Evolutionary conservation across 2,888 invertebrate species (phyloP).

Genomic region (Zhengitettix transpicula): DNA sequence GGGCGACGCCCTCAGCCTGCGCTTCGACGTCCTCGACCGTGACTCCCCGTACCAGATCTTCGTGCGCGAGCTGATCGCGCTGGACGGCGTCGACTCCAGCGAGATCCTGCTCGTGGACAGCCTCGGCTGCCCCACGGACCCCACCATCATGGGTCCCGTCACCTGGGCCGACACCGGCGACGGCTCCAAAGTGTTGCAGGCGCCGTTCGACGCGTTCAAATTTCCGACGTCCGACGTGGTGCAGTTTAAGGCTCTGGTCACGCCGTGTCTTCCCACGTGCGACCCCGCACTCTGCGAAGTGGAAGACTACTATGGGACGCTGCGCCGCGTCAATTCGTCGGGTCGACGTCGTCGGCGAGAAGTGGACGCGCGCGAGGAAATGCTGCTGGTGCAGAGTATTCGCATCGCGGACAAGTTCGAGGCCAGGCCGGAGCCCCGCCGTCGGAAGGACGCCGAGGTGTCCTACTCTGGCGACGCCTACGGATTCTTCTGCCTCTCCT

Average conservation of each 20-base stretch:
- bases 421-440: conserved; percentile 36
- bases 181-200: conserved; percentile 49
- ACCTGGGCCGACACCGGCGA: conserved; percentile 12
- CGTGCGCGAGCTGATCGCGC: conserved; percentile 28
- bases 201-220: conserved; percentile 90
- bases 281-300: conserved; percentile 83
- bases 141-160: conserved; percentile 25
- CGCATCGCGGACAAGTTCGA: conserved; percentile 87
- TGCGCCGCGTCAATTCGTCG: conserved; percentile 51
- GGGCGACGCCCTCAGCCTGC: conserved; percentile 28
- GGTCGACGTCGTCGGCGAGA: conserved; percentile 27
- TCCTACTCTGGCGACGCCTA: conserved; percentile 26
- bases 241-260: conserved; percentile 87
- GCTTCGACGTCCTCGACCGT: conserved; percentile 26
- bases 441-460: conserved; percentile 20
- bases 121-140: conserved; percentile 27
- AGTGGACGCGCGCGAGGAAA: conserved; percentile 34
- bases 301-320: conserved; percentile 39
- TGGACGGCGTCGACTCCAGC: conserved; percentile 26
- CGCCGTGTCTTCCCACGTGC: conserved; percentile 85
- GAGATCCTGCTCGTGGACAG: conserved; percentile 30
- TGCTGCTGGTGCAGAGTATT: conserved; percentile 76
- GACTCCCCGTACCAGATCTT: conserved; percentile 29
- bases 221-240: conserved; percentile 93
- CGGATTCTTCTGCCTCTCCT: conserved; percentile 12